phyloP scores from a whole-genome alignment of 2,797 vertebrate genomes.

The Rhinophrynus dorsalis region DNA sequence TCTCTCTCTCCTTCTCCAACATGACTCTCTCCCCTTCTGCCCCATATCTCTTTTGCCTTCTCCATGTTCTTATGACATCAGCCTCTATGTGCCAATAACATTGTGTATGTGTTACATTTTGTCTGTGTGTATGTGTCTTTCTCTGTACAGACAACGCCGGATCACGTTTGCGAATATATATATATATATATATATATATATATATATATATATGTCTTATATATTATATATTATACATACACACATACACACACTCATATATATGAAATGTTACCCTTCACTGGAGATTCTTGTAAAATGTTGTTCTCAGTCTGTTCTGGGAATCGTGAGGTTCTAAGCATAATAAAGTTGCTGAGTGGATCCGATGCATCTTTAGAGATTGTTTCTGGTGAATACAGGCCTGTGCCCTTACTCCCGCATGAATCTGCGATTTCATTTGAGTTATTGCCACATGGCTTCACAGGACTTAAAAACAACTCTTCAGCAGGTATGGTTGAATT shows the following conservation, averaged over 20 bases:
- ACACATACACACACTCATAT: too few species aligned
- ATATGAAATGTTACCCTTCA: constrained; percentile 8
- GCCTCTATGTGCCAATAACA: too few species aligned
- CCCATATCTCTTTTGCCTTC: too few species aligned
- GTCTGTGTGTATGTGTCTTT: too few species aligned
- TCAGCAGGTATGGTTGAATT: background rate
- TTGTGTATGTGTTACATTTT: too few species aligned
- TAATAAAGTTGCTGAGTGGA: constrained; percentile 79
- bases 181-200: background rate
- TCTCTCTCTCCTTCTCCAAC: too few species aligned
- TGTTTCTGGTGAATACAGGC: background rate
- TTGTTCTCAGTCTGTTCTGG: constrained; percentile 30
- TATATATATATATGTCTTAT: too few species aligned
- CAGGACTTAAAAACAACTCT: background rate
- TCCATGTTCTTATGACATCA: too few species aligned
- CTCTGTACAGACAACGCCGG: too few species aligned
- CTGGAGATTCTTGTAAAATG: constrained; percentile 47
- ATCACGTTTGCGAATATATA: background rate
- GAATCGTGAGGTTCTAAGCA: constrained; percentile 71
- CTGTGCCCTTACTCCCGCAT: background rate
- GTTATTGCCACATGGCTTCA: background rate
- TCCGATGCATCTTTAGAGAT: constrained; percentile 61
- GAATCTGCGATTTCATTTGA: background rate
- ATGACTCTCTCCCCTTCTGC: too few species aligned
- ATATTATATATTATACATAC: too few species aligned